A percentile compares a stretch with the other conserved stretches of the same genome.
phyloP scores from a whole-genome alignment of 2,888 invertebrate species.

The Xestia rhomboidea region DNA sequence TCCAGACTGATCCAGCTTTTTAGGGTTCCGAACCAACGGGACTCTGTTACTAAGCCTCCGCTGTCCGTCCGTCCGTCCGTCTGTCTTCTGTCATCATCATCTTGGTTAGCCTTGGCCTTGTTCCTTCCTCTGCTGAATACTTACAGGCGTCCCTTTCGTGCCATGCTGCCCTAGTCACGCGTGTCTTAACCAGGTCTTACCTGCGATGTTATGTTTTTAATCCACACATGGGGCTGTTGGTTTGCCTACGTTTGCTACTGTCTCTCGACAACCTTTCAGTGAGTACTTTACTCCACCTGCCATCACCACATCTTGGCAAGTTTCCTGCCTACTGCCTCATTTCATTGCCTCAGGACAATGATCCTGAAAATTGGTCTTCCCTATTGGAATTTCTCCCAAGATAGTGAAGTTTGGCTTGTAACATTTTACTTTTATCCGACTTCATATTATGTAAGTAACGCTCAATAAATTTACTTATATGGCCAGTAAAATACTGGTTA shows the following conservation, averaged over 20 bases:
- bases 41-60: too few species aligned
- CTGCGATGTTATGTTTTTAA: not conserved
- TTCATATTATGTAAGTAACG: not conserved
- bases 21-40: too few species aligned
- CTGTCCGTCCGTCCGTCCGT: too few species aligned
- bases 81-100: too few species aligned
- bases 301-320: not conserved
- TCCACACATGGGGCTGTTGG: not conserved
- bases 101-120: not conserved
- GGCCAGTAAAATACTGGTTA: not conserved
- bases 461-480: conserved; percentile 4
- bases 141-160: not conserved
- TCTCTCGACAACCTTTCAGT: not conserved
- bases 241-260: not conserved
- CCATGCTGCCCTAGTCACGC: not conserved
- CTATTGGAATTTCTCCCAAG: not conserved
- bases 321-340: not conserved
- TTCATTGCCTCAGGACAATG: not conserved
- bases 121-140: too few species aligned
- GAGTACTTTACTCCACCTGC: not conserved
- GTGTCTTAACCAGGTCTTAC: not conserved
- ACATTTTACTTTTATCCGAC: not conserved
- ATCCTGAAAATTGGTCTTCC: too few species aligned
- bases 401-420: not conserved
- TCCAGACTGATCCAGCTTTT: not conserved